Evolutionary conservation across 2,113 vertebrate genomes (phyloP).

Genomic region (Bambusicola thoracicus): DNA sequence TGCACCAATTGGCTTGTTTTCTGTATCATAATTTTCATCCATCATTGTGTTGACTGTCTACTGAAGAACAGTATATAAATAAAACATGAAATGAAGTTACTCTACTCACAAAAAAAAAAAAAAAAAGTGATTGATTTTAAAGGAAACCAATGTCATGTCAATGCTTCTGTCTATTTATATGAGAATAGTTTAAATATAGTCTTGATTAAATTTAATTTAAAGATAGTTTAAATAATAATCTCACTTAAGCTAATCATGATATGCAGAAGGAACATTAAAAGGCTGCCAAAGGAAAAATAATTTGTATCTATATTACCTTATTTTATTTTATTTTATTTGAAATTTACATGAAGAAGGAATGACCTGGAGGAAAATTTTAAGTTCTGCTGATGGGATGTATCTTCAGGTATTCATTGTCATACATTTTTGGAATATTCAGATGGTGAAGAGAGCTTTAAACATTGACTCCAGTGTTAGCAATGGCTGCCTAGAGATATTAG

Average conservation of each 20-base stretch:
- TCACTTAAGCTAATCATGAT: not conserved
- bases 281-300: not conserved
- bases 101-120: not conserved
- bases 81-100: not conserved
- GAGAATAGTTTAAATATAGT: not conserved
- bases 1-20: not conserved
- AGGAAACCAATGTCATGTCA: not conserved
- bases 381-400: not conserved
- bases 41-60: not conserved
- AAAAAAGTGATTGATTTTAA: not conserved
- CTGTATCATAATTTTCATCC: not conserved
- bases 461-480: not conserved
- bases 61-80: not conserved
- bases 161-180: not conserved
- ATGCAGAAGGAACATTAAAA: not conserved
- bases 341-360: not conserved
- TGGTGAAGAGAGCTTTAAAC: not conserved
- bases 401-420: not conserved
- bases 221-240: not conserved
- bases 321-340: not conserved
- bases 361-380: not conserved
- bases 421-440: not conserved
- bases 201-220: not conserved
- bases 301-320: not conserved
- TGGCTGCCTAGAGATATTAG: not conserved